These are phyloP conservation scores for Melitaea cinxia DNA, from an alignment of 1,140 invertebrate genomes.

Conservation along the genomic window DNA sequence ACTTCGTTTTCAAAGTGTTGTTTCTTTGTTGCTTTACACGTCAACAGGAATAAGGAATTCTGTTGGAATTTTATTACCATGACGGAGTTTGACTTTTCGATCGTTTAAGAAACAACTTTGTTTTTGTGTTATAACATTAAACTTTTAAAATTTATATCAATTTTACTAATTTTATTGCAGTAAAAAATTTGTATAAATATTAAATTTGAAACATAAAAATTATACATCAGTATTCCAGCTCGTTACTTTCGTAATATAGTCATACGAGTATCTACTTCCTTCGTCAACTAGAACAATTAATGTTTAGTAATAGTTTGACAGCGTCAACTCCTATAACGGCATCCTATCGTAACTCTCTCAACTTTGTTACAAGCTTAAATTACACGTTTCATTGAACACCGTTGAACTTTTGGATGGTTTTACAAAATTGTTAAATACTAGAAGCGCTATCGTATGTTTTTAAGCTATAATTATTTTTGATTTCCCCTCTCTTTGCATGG, in stretches of 20 bases:
- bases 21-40: conserved; percentile 9
- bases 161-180: not conserved
- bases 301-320: conserved; percentile 10
- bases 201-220: not conserved
- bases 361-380: conserved; percentile 23
- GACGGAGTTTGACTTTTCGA: conserved; percentile 12
- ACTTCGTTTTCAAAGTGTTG: conserved; percentile 6
- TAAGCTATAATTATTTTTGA: too few relatives aligned
- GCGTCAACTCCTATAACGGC: conserved; percentile 4
- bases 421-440: conserved; percentile 6
- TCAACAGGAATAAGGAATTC: conserved; percentile 9
- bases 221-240: not conserved
- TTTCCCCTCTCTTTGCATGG: too few relatives aligned
- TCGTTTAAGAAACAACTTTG: conserved; percentile 12
- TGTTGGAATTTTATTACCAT: conserved; percentile 8
- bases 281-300: conserved; percentile 18
- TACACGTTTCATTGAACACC: conserved; percentile 12
- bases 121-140: not conserved
- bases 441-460: too few relatives aligned
- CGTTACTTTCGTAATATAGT: not conserved
- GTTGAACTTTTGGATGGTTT: conserved; percentile 11
- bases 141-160: not conserved
- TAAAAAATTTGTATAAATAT: not conserved
- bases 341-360: conserved; percentile 6
- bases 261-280: not conserved